Base-by-base conservation (phyloP, 2,888 invertebrate genomes). In the Synergus gifuensis region DNA sequence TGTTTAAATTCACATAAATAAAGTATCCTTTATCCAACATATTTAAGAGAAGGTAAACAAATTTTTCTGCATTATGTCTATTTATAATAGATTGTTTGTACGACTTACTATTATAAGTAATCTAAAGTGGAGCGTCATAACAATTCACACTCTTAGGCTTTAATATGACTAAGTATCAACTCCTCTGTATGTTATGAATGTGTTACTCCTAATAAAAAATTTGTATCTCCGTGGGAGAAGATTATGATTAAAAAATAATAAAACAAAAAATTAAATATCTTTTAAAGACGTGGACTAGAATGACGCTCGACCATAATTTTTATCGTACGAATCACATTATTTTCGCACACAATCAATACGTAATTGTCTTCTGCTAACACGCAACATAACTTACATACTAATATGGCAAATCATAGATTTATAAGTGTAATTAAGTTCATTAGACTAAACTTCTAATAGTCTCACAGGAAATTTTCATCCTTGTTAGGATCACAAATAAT, bases 281-380 rank as follows among this genome's bases (percentile, higher is more conserved):
- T 73, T 49, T 54, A 54, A 36, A 49, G n/a, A n/a, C n/a, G 54
- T 36, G 12, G 73, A 73, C 73, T 73, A 73, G 73, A 73, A 73
- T n/a, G 73, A 73, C 36, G 73, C 73, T 54, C 36, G 28, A 36
- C 49, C 4, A 49, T 69, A 8, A 69, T 69, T 54, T 18, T 36
- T 11, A 73, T 54, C 36, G 16, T 36, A 40, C 40, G 49, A 73
- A 73, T 73, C 54, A 73, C 36, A 49, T 36, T 49, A 16, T 22
- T 69, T 49, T 9, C 42, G 28, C 14, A 16, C 46, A 69, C 49
- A 69, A 49, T 69, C 36, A 46, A 12, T 46, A 12, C 46, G 14
- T 73, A 36, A 73, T 16, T 46, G 54, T 54, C 5, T 54, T 73
- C 54, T 1, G 16, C 4, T 11, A 54, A 54, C 4, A 73, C 36